Conservation (phyloP, 2,797 vertebrate genomes). For the Peromyscus eremicus region DNA sequence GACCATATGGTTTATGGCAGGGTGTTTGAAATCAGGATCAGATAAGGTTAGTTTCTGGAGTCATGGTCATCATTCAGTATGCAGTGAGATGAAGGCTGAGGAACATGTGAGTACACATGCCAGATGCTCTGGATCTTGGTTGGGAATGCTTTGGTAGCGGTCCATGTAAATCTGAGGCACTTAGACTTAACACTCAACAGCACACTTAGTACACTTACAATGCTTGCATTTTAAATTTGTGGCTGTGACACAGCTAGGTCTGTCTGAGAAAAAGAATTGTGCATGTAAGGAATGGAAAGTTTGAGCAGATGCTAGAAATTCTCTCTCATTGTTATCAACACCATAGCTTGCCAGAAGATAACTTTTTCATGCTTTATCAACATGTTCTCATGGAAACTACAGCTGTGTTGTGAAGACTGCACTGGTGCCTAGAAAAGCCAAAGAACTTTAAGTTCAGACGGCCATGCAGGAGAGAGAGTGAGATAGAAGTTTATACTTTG, state of each 20-base stretch:
- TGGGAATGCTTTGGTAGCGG: not conserved
- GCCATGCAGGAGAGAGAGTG: not conserved
- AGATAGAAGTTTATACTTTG: no score
- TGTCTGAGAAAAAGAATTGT: fast-evolving
- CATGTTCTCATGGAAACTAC: not conserved
- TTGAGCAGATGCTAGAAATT: not conserved
- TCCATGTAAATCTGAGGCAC: not conserved
- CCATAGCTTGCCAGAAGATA: not conserved
- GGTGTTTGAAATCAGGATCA: slow-evolving; percentile 1
- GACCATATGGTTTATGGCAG: not conserved
- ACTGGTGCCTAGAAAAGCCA: not conserved
- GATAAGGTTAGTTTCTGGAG: not conserved
- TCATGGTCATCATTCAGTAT: not conserved
- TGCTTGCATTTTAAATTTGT: not conserved
- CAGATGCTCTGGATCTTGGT: not conserved
- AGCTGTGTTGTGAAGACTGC: not conserved
- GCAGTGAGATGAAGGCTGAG: not conserved
- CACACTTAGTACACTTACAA: not conserved
- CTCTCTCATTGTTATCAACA: not conserved
- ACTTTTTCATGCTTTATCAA: fast-evolving
- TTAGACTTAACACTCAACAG: no score
- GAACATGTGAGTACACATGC: not conserved
- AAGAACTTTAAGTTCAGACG: not conserved
- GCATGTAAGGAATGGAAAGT: not conserved
- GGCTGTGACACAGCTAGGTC: not conserved